phyloP scores from a whole-genome alignment of 2,888 invertebrate species.

The Nomada hirtipes region DNA sequence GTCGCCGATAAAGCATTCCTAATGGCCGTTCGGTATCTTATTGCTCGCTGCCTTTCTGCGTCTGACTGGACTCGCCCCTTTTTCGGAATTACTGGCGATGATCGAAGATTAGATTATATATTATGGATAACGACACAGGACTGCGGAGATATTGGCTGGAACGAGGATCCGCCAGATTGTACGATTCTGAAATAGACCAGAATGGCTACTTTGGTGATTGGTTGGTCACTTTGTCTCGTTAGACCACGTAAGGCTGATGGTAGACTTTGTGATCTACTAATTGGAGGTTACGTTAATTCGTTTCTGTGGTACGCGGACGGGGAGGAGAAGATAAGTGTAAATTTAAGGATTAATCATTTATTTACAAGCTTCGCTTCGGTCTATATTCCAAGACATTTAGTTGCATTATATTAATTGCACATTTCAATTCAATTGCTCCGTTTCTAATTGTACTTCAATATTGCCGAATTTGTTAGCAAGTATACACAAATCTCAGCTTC shows the following conservation, averaged over 20 bases:
- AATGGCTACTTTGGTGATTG: slow-evolving; percentile 7
- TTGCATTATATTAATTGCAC: no score
- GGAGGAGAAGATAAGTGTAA: no score
- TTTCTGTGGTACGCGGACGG: no score
- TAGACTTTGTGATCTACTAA: no score
- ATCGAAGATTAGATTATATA: slow-evolving; percentile 75
- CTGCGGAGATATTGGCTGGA: background rate
- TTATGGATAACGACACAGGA: slow-evolving; percentile 64
- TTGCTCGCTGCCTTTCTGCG: slow-evolving; percentile 55
- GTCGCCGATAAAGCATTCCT: slow-evolving; percentile 67
- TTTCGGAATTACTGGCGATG: slow-evolving; percentile 42
- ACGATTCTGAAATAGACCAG: slow-evolving; percentile 4
- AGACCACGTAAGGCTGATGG: background rate
- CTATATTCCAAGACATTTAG: no score
- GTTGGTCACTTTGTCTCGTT: background rate
- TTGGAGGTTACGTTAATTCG: no score
- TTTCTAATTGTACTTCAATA: no score
- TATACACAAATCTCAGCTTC: no score
- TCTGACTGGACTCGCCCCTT: slow-evolving; percentile 58
- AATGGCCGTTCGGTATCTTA: slow-evolving; percentile 59
- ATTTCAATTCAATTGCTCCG: no score
- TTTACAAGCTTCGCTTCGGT: no score
- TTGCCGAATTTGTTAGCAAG: no score
- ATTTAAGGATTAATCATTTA: no score
- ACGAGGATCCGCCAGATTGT: background rate